Conservation (phyloP, 1,140 invertebrate species). For the Drosophila arizonae region DNA sequence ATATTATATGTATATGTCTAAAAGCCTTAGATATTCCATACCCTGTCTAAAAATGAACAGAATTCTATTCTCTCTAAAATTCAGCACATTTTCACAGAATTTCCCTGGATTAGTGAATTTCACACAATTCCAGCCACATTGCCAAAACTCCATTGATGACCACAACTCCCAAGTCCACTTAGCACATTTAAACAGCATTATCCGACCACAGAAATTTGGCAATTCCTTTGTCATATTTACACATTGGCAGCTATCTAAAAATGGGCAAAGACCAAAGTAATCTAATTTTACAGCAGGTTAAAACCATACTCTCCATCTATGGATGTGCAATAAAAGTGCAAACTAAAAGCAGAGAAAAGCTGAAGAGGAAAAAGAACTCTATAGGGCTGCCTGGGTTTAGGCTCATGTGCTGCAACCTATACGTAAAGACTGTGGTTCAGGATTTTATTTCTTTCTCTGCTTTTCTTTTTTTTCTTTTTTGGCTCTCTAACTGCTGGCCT, state of each 20-base stretch:
- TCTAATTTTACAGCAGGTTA: slow-evolving; percentile 44
- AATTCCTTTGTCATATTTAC: slow-evolving; percentile 30
- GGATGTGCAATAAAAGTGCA: slow-evolving; percentile 27
- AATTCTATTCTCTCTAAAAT: no score
- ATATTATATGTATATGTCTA: no score
- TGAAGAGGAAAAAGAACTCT: slow-evolving; percentile 14
- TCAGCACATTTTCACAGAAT: no score
- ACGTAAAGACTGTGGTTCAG: slow-evolving; percentile 22
- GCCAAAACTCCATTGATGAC: not conserved
- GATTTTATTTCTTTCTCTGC: slow-evolving; percentile 2
- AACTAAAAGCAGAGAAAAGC: not conserved
- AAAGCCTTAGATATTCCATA: no score
- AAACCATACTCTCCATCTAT: slow-evolving; percentile 27
- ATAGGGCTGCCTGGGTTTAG: slow-evolving; percentile 12
- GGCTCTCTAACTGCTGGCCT: slow-evolving; percentile 44
- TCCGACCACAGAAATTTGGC: slow-evolving; percentile 11
- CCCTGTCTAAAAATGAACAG: no score
- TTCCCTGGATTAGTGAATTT: not conserved
- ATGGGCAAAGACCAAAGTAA: slow-evolving; percentile 26
- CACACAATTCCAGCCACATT: slow-evolving; percentile 16
- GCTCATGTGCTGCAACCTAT: slow-evolving; percentile 22
- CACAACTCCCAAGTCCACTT: not conserved
- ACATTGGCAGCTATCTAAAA: slow-evolving; percentile 25
- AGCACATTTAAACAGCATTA: slow-evolving; percentile 10
- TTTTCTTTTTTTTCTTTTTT: not conserved